Percentiles rank a stretch among this genome's conserved stretches.
phyloP scores from a whole-genome alignment of 2,797 vertebrate genomes.

The Lacerta viridis region DNA sequence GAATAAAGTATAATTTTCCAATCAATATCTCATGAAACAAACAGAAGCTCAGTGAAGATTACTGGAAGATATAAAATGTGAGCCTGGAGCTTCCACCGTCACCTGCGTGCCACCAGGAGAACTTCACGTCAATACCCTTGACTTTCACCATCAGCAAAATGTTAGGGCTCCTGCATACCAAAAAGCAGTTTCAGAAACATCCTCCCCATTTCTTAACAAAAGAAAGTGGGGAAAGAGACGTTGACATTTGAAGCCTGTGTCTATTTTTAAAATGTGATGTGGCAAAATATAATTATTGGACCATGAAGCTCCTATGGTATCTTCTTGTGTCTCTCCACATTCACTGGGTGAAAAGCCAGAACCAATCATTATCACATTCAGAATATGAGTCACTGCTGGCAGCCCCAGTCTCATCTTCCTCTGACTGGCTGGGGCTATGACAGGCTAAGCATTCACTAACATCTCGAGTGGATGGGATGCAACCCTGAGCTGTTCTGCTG shows the following conservation, averaged over 20 bases:
- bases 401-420: no score
- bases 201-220: neutral
- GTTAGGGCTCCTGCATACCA: neutral
- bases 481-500: no score
- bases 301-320: neutral
- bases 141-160: neutral
- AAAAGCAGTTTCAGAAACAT: neutral
- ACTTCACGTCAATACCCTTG: neutral
- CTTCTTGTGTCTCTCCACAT: neutral
- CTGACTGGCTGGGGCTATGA: no score
- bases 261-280: neutral
- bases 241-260: neutral
- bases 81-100: slow-evolving; percentile 21
- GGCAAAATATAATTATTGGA: neutral
- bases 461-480: no score
- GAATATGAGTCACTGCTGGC: no score
- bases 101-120: slow-evolving; percentile 6
- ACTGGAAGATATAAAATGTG: slow-evolving; percentile 8
- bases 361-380: neutral
- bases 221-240: neutral
- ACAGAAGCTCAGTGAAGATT: neutral
- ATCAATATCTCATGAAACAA: slow-evolving; percentile 17
- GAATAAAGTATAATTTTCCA: slow-evolving; percentile 16
- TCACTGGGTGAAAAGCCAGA: neutral
- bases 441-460: no score